phyloP scores from a whole-genome alignment of 1,140 invertebrate genomes.

The Euura lappo region DNA sequence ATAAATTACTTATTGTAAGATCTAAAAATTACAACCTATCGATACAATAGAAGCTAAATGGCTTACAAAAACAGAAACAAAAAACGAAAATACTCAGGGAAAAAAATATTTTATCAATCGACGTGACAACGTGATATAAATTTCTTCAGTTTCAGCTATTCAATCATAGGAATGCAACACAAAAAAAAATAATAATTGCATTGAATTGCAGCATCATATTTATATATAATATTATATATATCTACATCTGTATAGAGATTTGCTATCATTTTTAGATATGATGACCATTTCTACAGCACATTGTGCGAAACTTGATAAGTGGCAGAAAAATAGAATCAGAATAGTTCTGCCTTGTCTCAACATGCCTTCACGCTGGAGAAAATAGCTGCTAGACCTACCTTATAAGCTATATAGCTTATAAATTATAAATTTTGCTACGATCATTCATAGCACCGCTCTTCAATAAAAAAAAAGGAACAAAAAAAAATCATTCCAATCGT shows the following conservation, averaged over 20 bases:
- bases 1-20: not conserved
- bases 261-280: not conserved
- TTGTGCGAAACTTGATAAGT: not conserved
- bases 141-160: not conserved
- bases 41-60: not conserved
- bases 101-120: not conserved
- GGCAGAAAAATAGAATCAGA: not conserved
- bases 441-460: not conserved
- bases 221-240: not conserved
- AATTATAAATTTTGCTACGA: not conserved
- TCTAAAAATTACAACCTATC: not conserved
- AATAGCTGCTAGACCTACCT: not conserved
- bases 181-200: not conserved
- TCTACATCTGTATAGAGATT: not conserved
- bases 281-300: not conserved
- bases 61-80: not conserved
- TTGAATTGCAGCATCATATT: not conserved
- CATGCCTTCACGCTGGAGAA: not conserved
- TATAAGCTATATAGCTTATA: not conserved
- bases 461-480: not conserved
- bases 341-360: not conserved
- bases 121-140: not conserved
- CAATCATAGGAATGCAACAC: not conserved
- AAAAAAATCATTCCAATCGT: not conserved
- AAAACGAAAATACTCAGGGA: not conserved